A percentile compares a stretch with the other conserved stretches of the same genome.
Evolutionary conservation across 2,888 invertebrate species (phyloP).

Genomic region (Leptinotarsa peninsularis): DNA sequence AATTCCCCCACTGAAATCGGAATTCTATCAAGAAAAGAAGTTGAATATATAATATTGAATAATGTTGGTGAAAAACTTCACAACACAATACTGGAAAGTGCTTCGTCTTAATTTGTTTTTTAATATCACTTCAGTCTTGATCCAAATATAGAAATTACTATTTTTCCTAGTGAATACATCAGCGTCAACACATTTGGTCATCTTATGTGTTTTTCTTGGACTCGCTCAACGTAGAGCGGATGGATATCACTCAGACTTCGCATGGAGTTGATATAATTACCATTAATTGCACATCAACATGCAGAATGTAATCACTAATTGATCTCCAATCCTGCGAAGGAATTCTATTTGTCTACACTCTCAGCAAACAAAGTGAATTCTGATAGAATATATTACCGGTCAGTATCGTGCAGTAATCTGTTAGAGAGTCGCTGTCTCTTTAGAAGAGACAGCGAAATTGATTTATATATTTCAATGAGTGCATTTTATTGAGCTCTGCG

Average conservation of each 20-base stretch:
- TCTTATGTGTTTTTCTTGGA: slow-evolving; percentile 6
- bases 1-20: no score
- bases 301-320: slow-evolving; percentile 11
- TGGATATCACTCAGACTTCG: background rate
- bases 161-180: background rate
- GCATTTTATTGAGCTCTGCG: background rate
- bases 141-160: background rate
- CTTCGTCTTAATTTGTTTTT: background rate
- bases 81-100: background rate
- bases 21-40: no score
- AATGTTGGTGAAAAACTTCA: no score
- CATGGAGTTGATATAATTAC: slow-evolving; percentile 6
- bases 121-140: background rate
- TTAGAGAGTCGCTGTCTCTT: background rate
- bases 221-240: background rate
- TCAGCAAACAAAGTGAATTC: slow-evolving; percentile 2
- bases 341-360: slow-evolving; percentile 16
- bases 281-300: slow-evolving; percentile 17
- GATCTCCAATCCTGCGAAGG: slow-evolving; percentile 5
- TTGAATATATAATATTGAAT: no score
- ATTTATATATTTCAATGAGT: background rate
- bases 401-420: background rate
- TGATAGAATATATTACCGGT: background rate
- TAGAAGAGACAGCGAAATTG: background rate
- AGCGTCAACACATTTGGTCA: slow-evolving; percentile 14